Evolutionary conservation across 2,888 invertebrate genomes (phyloP), one percentile per base, ranked within the genome.

Genomic region (Cerceris rybyensis): DNA sequence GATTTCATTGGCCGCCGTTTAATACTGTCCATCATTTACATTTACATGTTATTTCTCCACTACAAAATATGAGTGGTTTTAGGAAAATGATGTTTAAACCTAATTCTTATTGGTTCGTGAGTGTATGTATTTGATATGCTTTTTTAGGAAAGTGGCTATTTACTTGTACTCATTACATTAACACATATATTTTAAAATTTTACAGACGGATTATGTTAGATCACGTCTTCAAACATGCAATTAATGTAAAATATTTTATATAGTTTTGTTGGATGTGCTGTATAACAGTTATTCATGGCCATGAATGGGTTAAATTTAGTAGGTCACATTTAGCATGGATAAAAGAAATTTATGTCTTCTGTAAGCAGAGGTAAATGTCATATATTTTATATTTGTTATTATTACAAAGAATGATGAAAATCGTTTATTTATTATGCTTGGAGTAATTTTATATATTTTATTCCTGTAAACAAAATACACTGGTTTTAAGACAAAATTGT

Each of bases 1-100:
- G 98, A 0, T 98, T 98, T 90, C 98, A 98, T 91, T 96, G 97
- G 96, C 98, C 98, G 0, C 98, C 98, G 0, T 98, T 98, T 92
- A 95, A 96, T 74, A 96, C 96, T 0, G 95, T 98, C 0, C 92
- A 93, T 60, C 98, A 98, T 92, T 93, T 98, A 7, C 98, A 98
- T 91, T 93, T 98, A 71, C 98, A 98, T 88, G 95, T 96, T 0
- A 98, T 98, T 68, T 95, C 96, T 0, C 98, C 98, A 0, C 94
- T 94, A 14, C 94, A 95, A 0, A 94, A 95, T 77, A 97, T 98
- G 96, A 94, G 95, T 0, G 94, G 95, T 13, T 76, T 96, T 0
- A 93, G 94, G 6, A 93, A 94, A 70, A 84, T 94, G 77, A 94
- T 97, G 79, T 98, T 97, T 88, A 95, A 93, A 89, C 95, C 95